Base-by-base conservation (phyloP, 2,113 vertebrate species). In the Phalacrocorax brasilianus region DNA sequence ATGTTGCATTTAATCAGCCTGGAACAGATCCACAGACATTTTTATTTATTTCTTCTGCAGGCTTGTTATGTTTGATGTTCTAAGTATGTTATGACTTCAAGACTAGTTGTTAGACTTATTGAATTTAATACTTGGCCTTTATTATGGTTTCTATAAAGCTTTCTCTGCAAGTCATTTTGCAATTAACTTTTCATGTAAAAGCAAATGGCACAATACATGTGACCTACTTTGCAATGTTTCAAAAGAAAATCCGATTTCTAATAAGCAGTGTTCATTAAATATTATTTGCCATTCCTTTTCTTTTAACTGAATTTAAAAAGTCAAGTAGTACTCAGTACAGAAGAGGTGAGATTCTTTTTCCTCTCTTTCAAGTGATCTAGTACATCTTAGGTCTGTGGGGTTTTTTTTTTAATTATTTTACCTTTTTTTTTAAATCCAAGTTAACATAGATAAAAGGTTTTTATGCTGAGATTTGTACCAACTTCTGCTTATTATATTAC, bases 191-290 rank as follows among this genome's bases (percentile, higher is more conserved):
- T 80, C 21, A 38, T 44, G 44, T 91, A 70, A 85, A 87, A 93
- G 63, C 55, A 88, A 72, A 33, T 67, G 45, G 8, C n/a, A 70
- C 42, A 59, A 9, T 88, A 62, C 19, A n/a, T 38, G 28, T 88
- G 85, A 94, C 85, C 89, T 89, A 74, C 82, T 97, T 95, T 71
- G 42, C 33, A 66, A 9, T 74, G n/a, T 66, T 94, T 93, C 71
- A 80, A 55, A 93, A 71, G 79, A 77, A 95, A 91, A 94, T 58
- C 38, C 62, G 75, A 28, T 91, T 83, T 91, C 30, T 90, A 62
- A 27, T 88, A 80, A 50, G 38, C 32, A 59, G 9, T 59, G 22
- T 76, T 83, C 56, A 44, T 74, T 73, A 94, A 83, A 62, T 74
- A 80, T 50, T 88, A 62, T 87, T 92, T 91, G n/a, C 50, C 13